Conservation (phyloP, 2,113 vertebrate species). For the Glareola pratincola region DNA sequence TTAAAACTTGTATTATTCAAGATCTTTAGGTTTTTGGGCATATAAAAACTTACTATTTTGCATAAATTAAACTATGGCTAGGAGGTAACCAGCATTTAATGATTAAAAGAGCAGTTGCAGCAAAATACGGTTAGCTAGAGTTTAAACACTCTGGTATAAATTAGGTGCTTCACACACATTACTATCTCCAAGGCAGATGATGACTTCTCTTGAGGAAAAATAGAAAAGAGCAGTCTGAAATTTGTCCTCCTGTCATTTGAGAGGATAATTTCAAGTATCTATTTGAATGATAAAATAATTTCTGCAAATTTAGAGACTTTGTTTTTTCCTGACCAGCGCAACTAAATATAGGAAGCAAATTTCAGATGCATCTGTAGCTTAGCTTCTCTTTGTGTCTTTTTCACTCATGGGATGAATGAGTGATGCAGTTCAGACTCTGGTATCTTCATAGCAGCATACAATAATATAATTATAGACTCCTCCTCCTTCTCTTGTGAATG, state of each 20-base stretch:
- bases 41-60: neutral
- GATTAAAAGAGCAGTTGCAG: neutral
- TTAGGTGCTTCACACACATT: neutral
- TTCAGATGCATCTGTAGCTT: neutral
- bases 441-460: neutral
- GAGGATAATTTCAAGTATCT: neutral
- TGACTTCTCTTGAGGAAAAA: neutral
- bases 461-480: neutral
- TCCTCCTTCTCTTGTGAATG: neutral
- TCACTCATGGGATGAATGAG: neutral
- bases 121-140: neutral
- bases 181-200: neutral
- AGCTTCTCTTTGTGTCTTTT: neutral
- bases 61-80: neutral
- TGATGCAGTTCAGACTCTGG: neutral
- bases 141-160: neutral
- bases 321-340: neutral
- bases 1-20: neutral
- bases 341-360: neutral
- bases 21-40: neutral
- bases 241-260: neutral
- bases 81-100: neutral
- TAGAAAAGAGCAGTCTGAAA: neutral
- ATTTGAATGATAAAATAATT: neutral
- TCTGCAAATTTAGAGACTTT: neutral